These are phyloP conservation scores for Clitarchus hookeri DNA, from an alignment of 2,888 invertebrate genomes.

Conservation along the genomic window DNA sequence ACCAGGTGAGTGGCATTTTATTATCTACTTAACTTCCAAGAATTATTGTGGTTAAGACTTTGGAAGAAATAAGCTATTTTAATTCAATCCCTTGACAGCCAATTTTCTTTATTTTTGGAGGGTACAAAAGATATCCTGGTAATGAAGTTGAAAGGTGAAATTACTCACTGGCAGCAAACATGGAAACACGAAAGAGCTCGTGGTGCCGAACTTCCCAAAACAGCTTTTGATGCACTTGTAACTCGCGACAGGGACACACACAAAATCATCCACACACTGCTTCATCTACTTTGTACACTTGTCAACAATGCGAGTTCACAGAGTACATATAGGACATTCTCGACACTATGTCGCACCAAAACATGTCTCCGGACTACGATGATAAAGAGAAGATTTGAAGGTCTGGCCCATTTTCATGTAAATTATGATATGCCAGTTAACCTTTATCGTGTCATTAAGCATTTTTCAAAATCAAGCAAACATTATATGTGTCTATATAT, in stretches of 20 bases:
- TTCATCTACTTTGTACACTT: neutral
- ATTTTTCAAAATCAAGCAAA: slow-evolving; percentile 11
- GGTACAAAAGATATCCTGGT: neutral
- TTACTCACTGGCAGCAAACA: neutral
- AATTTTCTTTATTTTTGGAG: neutral
- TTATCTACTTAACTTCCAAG: too few species aligned
- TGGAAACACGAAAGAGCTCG: neutral
- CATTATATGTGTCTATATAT: too few species aligned
- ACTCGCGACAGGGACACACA: neutral
- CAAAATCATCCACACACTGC: neutral
- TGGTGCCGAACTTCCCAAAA: neutral
- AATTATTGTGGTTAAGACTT: too few species aligned
- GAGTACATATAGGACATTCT: neutral
- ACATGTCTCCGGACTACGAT: neutral
- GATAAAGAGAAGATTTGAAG: too few species aligned
- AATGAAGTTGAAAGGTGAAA: neutral
- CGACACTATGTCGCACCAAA: neutral
- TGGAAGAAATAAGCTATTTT: too few species aligned
- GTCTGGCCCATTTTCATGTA: neutral
- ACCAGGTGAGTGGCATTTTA: too few species aligned
- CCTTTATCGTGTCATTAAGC: neutral
- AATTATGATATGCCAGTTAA: too few species aligned
- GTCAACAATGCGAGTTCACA: too few species aligned
- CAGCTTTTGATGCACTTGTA: neutral
- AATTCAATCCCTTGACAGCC: too few species aligned